A percentile compares a stretch with the other conserved stretches of the same genome.
Conservation (phyloP, 2,888 invertebrate species). For the Habrosyne pyritoides region DNA sequence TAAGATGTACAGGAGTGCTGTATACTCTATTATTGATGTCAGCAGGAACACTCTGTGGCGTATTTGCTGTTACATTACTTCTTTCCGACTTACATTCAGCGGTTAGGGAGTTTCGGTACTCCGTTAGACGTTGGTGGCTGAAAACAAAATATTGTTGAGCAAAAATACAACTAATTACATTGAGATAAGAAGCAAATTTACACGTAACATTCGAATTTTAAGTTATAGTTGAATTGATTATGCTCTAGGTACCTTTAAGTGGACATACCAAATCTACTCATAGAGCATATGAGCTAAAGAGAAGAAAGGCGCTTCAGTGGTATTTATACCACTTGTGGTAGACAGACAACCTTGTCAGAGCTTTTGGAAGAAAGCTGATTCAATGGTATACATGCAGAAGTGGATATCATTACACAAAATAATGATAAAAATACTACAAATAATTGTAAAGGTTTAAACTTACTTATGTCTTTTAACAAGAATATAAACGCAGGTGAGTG, state of each 20-base stretch:
- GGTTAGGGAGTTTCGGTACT: slow-evolving; percentile 73
- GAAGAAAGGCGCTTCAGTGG: too few species aligned
- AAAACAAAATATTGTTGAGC: slow-evolving; percentile 14
- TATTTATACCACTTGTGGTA: too few species aligned
- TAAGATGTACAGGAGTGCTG: slow-evolving; percentile 76
- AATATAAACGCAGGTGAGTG: slow-evolving; percentile 73
- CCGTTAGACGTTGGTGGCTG: slow-evolving; percentile 68
- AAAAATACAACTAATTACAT: not conserved
- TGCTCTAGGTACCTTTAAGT: too few species aligned
- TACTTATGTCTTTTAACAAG: slow-evolving; percentile 74
- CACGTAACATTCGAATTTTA: too few species aligned
- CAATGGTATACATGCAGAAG: too few species aligned
- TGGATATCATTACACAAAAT: too few species aligned
- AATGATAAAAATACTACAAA: slow-evolving; percentile 10
- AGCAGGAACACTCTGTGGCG: slow-evolving; percentile 61
- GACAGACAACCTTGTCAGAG: too few species aligned
- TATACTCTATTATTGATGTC: slow-evolving; percentile 73
- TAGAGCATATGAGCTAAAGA: too few species aligned
- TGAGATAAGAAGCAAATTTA: too few species aligned
- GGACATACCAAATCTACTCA: too few species aligned
- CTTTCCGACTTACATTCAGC: slow-evolving; percentile 75
- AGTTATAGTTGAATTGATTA: too few species aligned
- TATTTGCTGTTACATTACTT: slow-evolving; percentile 65
- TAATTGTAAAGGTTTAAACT: slow-evolving; percentile 41
- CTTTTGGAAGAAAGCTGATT: too few species aligned